Base-by-base conservation (phyloP, 2,113 vertebrate genomes). In the Paramisgurnus dabryanus region DNA sequence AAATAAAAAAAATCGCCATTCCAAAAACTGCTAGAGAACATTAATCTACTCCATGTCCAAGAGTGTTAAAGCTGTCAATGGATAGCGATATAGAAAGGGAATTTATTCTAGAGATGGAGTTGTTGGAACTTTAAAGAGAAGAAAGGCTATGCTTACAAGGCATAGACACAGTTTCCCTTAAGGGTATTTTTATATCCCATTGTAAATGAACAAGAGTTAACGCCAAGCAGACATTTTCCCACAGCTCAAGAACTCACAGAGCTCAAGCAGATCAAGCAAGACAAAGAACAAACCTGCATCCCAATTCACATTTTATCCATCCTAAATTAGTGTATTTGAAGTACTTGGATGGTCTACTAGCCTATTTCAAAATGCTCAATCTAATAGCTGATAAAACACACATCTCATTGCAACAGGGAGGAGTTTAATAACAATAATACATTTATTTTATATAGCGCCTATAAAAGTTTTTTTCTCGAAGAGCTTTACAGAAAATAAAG, bases 91-190 rank as follows among this genome's bases (percentile, higher is more conserved):
- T 6, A 57, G 6, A 57, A 15, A 40, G 27, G 15, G 8, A 53
- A 76, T 76, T 55, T 67, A 66, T 77, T 65, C 74, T 50, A 66
- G 45, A 34, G 61, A 66, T 66, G 61, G 15, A 53, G 75, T 77
- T 75, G 22, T 64, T 55, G 63, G 63, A 77, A 45, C 50, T 77
- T 41, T 55, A 34, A 66, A 77, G 63, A 50, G 34, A 67, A 55
- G 63, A 66, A 77, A 77, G 49, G 34, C 63, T 55, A 65, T 55
- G 75, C 63, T 77, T 34, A 67, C 47, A 13, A 66, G 47, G 40
- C 45, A 27, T 9, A 55, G 47, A 55, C 27, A n/a, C 47, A 66
- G 15, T 6, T 18, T 40, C 47, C 63, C 75, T 41, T 77, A 18
- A 67, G 63, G 47, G 27, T 55, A 34, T 77, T 41, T 67, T 77